Evolutionary conservation across 2,113 vertebrate species (phyloP), one percentile per base, ranked within the genome.

Genomic region (Eulemur macaco): DNA sequence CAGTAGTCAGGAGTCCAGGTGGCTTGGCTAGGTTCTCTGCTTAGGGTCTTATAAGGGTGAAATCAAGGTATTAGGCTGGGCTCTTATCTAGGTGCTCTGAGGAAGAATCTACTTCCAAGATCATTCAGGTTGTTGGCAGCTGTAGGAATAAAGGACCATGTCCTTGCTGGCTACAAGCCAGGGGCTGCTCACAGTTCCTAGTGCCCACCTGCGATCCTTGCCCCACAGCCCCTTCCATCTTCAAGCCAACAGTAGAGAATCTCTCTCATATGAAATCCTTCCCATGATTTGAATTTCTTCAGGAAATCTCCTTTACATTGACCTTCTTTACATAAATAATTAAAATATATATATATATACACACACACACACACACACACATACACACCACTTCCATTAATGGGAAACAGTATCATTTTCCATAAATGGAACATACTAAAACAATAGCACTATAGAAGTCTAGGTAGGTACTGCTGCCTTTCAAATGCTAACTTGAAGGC

Each of bases 341-440:
- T 18, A 34, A 85, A 85, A 78, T 8, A 6, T 17, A 52, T 52
- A 52, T 18, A 52, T 17, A 52, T 17, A 52, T 15, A 52, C 1
- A 52, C 1, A 52, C 47, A 47, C 9, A 39, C 37, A 39, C 37
- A 39, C 37, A 39, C 39, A 39, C 39, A 39, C 39, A 39, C 39
- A 39, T 3, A 39, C 39, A 34, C 25, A 68, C 25, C 8, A 85
- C 34, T 86, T 85, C 64, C 54, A 95, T n/a, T 89, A 93, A 80
- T 5, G 52, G 78, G 37, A 89, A 94, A 90, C 11, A 86, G 39
- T 82, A 93, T 85, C 52, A 63, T 52, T 60, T 91, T 18, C 52
- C 81, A 81, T 60, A 76, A 86, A 90, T 39, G 77, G 47, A 86
- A 74, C 14, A 60, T 58, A 95, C 50, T 52, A 68, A 86, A 95